Evolutionary conservation across 37 sponge, comb jelly and placozoan genomes (phyloP), one percentile per base, ranked within the genome.

Genomic region (Geodia barretti): DNA sequence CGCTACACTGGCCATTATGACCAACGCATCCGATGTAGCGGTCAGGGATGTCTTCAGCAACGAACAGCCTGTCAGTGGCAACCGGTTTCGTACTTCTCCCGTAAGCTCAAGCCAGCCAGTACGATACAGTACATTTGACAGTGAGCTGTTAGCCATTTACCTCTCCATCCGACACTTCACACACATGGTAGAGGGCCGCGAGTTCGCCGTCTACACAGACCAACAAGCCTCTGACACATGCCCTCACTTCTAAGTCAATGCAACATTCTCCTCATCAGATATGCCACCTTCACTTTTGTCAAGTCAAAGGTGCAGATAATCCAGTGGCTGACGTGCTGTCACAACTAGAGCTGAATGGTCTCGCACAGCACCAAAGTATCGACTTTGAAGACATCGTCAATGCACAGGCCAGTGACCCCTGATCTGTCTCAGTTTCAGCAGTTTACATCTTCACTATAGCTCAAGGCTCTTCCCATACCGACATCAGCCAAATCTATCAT

Each of bases 31-130:
- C n/a, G n/a, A n/a, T n/a, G n/a, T n/a, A n/a, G n/a, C n/a, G n/a
- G n/a, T n/a, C n/a, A n/a, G n/a, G n/a, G n/a, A n/a, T n/a, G n/a
- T n/a, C n/a, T n/a, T n/a, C n/a, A n/a, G n/a, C n/a, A n/a, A n/a
- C n/a, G n/a, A n/a, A n/a, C n/a, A n/a, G n/a, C n/a, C n/a, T n/a
- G n/a, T n/a, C n/a, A n/a, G n/a, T n/a, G n/a, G n/a, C n/a, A n/a
- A n/a, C n/a, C n/a, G n/a, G n/a, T n/a, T n/a, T n/a, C n/a, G n/a
- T 86, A 61, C 41, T 84, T 84, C 41, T 84, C 80, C 38, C 28
- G 25, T 58, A 78, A 86, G 64, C 41, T 86, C 26, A 28, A 37
- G 25, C 87, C 80, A 24, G 66, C 75, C 23, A 39, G 73, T 8
- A 21, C 17, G 68, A 19, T 86, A 86, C 68, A 78, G 86, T 54